A percentile compares a stretch with the other conserved stretches of the same genome.
Conservation (phyloP, 2,113 vertebrate genomes). For the Zootoca vivipara region DNA sequence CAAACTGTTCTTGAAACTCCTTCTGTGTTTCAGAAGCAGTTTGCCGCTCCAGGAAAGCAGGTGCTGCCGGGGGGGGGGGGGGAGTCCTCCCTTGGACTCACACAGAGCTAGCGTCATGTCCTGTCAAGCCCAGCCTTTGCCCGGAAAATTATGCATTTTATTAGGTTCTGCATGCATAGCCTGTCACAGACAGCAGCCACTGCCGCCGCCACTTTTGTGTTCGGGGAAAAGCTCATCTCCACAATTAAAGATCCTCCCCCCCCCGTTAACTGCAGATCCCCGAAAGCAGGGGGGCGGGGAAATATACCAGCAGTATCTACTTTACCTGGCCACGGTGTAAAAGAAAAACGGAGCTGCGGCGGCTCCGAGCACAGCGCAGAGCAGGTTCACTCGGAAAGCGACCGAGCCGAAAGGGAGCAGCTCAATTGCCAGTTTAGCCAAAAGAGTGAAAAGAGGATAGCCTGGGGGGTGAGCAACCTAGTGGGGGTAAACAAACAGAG, state of each 20-base stretch:
- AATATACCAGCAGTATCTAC: neutral
- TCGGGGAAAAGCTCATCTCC: too few species aligned
- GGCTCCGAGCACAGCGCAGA: constrained; percentile 86
- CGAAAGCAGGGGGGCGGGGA: too few species aligned
- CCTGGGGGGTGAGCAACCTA: constrained; percentile 97
- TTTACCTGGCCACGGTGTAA: constrained; percentile 91
- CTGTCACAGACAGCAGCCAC: too few species aligned
- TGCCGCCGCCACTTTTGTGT: neutral
- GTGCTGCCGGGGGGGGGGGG: neutral
- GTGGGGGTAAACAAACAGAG: constrained; percentile 33
- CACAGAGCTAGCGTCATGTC: neutral
- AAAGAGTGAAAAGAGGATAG: constrained; percentile 93
- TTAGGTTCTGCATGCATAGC: too few species aligned
- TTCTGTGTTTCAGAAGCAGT: neutral
- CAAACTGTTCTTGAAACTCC: neutral
- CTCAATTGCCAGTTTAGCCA: constrained; percentile 78
- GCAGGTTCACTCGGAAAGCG: constrained; percentile 88
- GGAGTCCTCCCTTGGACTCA: neutral
- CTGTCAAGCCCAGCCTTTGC: neutral
- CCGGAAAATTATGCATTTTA: neutral
- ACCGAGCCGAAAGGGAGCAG: constrained; percentile 82
- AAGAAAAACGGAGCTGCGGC: constrained; percentile 86
- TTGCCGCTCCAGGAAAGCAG: neutral
- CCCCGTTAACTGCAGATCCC: neutral
- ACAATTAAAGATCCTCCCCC: neutral